Conservation (phyloP, 2,797 vertebrate genomes). For the Coreius guichenoti region DNA sequence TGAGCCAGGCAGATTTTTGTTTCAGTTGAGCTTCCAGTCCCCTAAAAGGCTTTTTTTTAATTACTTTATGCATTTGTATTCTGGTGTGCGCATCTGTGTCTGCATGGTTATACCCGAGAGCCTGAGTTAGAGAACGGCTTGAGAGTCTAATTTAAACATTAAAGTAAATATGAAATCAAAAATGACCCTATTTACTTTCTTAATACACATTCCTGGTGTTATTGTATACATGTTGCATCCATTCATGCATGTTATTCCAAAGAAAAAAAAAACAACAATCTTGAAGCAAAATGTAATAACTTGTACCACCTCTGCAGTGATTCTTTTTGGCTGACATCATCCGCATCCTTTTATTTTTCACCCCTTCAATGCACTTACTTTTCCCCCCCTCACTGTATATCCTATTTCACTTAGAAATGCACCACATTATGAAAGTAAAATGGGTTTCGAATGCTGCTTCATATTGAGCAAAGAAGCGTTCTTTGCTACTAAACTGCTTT, state of each 20-base stretch:
- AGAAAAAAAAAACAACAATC: neutral
- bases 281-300: slow-evolving; percentile 1
- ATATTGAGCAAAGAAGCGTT: slow-evolving; percentile 18
- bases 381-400: neutral
- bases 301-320: slow-evolving; percentile 1
- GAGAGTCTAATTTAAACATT: slow-evolving; percentile 21
- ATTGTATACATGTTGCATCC: slow-evolving; percentile 4
- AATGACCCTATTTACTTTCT: slow-evolving; percentile 13
- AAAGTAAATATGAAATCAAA: slow-evolving; percentile 8
- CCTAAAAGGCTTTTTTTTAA: slow-evolving; percentile 26
- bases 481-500: slow-evolving; percentile 20
- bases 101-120: slow-evolving; percentile 2
- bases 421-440: slow-evolving; percentile 17
- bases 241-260: slow-evolving; percentile 12
- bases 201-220: neutral
- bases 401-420: slow-evolving; percentile 7
- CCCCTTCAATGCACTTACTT: neutral
- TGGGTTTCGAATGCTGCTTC: slow-evolving; percentile 25
- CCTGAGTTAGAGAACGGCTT: neutral
- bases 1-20: slow-evolving; percentile 1
- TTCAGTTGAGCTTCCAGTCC: neutral
- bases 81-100: slow-evolving; percentile 35
- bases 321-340: neutral
- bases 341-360: neutral
- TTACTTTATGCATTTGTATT: slow-evolving; percentile 35